Evolutionary conservation across 2,113 vertebrate species (phyloP), one percentile per base, ranked within the genome.

Genomic region (Ancistrus triradiatus): DNA sequence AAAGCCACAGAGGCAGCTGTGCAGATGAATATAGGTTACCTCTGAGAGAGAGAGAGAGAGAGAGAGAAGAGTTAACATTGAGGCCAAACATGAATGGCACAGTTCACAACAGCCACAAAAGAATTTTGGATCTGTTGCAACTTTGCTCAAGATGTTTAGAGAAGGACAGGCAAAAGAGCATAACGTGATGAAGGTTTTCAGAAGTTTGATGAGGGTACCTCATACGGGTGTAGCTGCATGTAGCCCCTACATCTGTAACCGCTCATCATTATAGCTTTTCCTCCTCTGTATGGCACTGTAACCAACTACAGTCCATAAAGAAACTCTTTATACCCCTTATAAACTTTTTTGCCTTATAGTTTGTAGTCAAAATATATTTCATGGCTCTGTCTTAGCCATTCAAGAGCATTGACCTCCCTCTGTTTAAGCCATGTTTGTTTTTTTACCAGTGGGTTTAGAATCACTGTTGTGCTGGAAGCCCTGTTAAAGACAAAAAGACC

Each of bases 61-160:
- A 3, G 13, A 40, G 14, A 47, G 58, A 46, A n/a, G 44, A 33
- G 31, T 50, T 28, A 35, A 43, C 9, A 37, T 17, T 13, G 35
- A 33, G 24, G 51, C 48, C 37, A 67, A 46, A 62, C 35, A 48
- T 47, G 14, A n/a, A 44, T 25, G 15, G 28, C 44, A 56, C 17
- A n/a, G 46, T 59, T 74, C 42, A 60, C 53, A 59, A 28, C 21
- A 56, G 24, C 35, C 35, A 48, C 68, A 69, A 58, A 66, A 63
- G 21, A 72, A 61, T 72, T 70, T 66, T 74, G 77, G 66, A 68
- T 70, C 66, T 56, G 62, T 66, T 76, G 66, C 66, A 75, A 51
- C 38, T 74, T 68, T 67, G 17, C 52, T 63, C 49, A 69, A 60
- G 38, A 55, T 77, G 75, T 73, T 77, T 77, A 68, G 22, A 73